Conservation (phyloP, 2,113 vertebrate genomes). For the Polypterus bichir region DNA sequence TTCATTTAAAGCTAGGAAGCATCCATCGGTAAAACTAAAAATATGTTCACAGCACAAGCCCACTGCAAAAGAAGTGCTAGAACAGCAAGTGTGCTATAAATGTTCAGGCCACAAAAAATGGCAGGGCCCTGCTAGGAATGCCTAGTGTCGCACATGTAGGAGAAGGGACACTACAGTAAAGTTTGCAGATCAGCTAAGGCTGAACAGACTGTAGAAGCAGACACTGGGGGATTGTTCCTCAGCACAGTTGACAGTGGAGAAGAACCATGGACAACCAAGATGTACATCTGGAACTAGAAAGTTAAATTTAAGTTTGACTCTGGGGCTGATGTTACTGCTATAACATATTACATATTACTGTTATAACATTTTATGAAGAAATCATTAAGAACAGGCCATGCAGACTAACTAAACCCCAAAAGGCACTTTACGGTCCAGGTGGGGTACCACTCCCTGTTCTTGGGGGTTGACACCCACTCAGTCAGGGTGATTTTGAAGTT, state of each 20-base stretch:
- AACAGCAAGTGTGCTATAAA: no score
- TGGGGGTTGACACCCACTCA: no score
- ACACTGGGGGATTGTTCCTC: background rate
- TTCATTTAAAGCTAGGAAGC: no score
- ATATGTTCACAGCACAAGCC: no score
- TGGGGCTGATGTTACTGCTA: constrained; percentile 6
- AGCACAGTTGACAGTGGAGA: background rate
- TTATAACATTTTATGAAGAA: no score
- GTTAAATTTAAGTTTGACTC: constrained; percentile 17
- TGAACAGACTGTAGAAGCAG: background rate
- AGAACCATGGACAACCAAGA: constrained; percentile 1
- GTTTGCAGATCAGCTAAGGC: constrained; percentile 1
- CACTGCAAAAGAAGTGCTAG: constrained; percentile 3
- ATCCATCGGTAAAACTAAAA: no score
- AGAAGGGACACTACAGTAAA: constrained; percentile 10
- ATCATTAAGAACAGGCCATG: no score
- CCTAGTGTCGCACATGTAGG: background rate
- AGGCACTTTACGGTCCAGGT: no score
- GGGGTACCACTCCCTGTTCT: no score
- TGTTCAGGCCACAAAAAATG: background rate
- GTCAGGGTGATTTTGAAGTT: no score
- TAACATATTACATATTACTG: background rate
- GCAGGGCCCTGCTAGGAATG: constrained; percentile 8
- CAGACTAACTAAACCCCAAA: no score
- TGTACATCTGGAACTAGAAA: background rate